Conservation (phyloP, 1,140 invertebrate genomes). For the Apis laboriosa region DNA sequence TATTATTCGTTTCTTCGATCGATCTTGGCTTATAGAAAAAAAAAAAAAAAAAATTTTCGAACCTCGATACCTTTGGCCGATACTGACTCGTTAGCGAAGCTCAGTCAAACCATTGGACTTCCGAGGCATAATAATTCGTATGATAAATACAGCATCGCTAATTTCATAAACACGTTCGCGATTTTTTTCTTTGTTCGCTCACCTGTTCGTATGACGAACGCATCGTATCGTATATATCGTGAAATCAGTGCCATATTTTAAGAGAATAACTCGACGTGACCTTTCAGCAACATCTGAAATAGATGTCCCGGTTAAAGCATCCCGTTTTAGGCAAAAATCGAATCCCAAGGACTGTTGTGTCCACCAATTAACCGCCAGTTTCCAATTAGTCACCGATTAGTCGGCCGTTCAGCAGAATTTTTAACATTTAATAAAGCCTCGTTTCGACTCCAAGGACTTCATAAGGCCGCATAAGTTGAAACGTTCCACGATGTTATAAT, state of each 20-base stretch:
- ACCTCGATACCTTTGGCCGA: too few species aligned
- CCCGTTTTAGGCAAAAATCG: slow-evolving; percentile 27
- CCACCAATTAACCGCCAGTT: slow-evolving; percentile 16
- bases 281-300: slow-evolving; percentile 9
- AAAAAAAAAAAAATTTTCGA: too few species aligned
- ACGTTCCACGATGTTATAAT: slow-evolving; percentile 1
- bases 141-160: slow-evolving; percentile 53
- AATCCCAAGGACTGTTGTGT: not conserved
- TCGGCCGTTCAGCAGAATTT: not conserved
- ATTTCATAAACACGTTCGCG: slow-evolving; percentile 48
- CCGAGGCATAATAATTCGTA: slow-evolving; percentile 38
- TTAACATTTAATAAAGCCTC: slow-evolving; percentile 28
- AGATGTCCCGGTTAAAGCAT: slow-evolving; percentile 1
- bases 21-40: too few species aligned
- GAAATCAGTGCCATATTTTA: not conserved
- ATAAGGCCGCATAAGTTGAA: not conserved
- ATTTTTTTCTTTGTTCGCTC: slow-evolving; percentile 21
- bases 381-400: slow-evolving; percentile 41
- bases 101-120: not conserved
- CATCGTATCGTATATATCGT: not conserved
- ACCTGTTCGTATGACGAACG: slow-evolving; percentile 14
- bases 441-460: slow-evolving; percentile 16
- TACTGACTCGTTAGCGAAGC: not conserved
- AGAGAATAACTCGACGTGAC: slow-evolving; percentile 1
- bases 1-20: too few species aligned